Evolutionary conservation across 2,797 vertebrate species (phyloP).

Genomic region (Poecilia wingei): DNA sequence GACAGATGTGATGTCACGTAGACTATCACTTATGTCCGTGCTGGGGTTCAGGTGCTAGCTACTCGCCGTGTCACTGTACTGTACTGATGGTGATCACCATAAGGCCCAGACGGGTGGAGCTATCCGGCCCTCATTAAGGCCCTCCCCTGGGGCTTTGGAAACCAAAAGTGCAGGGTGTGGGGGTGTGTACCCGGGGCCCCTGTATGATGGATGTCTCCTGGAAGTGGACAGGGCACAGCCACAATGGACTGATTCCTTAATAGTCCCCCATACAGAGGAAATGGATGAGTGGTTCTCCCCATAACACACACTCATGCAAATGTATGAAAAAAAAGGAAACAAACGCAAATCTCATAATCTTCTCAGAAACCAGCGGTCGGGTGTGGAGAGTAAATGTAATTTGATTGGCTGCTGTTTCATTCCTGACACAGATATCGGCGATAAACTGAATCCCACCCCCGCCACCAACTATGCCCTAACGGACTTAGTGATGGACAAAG

Average conservation of each 20-base stretch:
- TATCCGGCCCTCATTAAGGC: constrained; percentile 81
- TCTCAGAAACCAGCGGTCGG: constrained; percentile 35
- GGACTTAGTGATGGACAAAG: constrained; percentile 38
- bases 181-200: constrained; percentile 50
- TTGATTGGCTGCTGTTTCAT: constrained; percentile 35
- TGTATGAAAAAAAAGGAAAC: constrained; percentile 36
- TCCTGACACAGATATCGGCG: constrained; percentile 43
- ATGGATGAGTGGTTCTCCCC: constrained; percentile 65
- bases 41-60: constrained; percentile 73
- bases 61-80: constrained; percentile 43
- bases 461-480: not conserved
- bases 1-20: not conserved
- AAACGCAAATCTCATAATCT: constrained; percentile 36
- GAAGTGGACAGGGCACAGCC: constrained; percentile 82
- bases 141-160: constrained; percentile 65
- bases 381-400: constrained; percentile 32
- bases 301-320: constrained; percentile 58
- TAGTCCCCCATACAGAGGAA: constrained; percentile 70
- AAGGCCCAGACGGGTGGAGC: constrained; percentile 78
- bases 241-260: constrained; percentile 79
- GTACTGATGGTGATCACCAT: constrained; percentile 77
- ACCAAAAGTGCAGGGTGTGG: constrained; percentile 22
- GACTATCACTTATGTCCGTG: constrained; percentile 10
- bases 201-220: constrained; percentile 84
- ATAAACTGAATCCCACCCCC: constrained; percentile 13